Evolutionary conservation across 2,113 vertebrate genomes (phyloP).

Genomic region (Megaleporinus macrocephalus): DNA sequence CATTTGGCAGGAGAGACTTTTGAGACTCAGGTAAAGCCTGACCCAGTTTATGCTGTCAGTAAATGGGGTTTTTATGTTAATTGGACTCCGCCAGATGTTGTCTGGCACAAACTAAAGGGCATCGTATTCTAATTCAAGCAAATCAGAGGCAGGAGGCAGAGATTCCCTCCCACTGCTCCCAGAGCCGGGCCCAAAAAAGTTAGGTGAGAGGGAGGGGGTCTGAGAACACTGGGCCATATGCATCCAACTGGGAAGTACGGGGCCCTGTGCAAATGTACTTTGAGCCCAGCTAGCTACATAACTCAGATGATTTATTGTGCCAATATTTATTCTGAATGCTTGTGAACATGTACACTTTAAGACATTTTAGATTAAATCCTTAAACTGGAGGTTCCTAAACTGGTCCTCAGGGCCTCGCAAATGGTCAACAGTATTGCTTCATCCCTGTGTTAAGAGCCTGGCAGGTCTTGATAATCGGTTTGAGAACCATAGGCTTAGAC

Average conservation of each 20-base stretch:
- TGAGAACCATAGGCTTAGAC: too few species aligned
- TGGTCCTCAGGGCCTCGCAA: too few species aligned
- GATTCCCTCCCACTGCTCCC: neutral
- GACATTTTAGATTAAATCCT: too few species aligned
- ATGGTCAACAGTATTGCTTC: too few species aligned
- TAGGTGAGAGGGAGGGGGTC: neutral
- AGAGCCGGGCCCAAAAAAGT: constrained; percentile 1
- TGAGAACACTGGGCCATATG: neutral
- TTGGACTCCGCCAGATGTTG: neutral
- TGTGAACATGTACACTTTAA: too few species aligned
- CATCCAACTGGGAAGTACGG: neutral
- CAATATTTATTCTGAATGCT: too few species aligned
- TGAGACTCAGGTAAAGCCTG: neutral
- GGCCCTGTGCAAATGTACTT: neutral
- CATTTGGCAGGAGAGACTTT: neutral
- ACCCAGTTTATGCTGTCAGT: neutral
- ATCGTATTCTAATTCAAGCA: constrained; percentile 16
- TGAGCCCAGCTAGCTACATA: too few species aligned
- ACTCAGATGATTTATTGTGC: too few species aligned
- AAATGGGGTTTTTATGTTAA: neutral
- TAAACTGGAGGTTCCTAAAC: too few species aligned
- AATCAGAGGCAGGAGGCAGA: neutral
- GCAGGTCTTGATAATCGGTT: too few species aligned
- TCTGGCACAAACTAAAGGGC: neutral
- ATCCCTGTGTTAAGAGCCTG: too few species aligned